Percentiles rank a stretch among this genome's conserved stretches.
Evolutionary conservation across 2,113 vertebrate genomes (phyloP).

Genomic region (Oenanthe oenanthe): DNA sequence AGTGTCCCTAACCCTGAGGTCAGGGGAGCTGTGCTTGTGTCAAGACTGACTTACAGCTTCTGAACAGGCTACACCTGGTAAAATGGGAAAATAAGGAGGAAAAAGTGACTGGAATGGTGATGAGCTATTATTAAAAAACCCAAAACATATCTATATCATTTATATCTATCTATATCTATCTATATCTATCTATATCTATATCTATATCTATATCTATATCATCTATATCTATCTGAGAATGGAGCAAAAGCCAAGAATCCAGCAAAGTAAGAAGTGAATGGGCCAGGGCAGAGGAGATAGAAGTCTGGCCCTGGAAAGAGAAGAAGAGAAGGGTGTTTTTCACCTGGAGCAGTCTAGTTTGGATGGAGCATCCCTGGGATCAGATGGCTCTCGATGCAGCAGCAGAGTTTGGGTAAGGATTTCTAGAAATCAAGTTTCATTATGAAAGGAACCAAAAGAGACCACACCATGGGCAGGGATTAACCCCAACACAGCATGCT

Average conservation of each 20-base stretch:
- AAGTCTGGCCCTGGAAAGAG: neutral
- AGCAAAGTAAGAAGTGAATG: neutral
- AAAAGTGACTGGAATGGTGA: neutral
- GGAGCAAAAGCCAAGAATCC: neutral
- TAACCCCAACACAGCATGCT: neutral
- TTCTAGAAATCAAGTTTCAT: neutral
- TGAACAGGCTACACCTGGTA: neutral
- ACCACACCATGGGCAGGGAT: neutral
- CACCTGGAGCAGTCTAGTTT: neutral
- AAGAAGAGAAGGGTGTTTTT: neutral
- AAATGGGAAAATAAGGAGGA: neutral
- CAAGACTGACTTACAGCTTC: neutral
- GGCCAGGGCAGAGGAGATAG: neutral
- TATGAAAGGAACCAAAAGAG: neutral
- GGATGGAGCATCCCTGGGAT: neutral
- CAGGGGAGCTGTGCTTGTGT: neutral
- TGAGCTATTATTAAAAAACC: neutral
- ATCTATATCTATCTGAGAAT: neutral
- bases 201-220: too few relatives aligned
- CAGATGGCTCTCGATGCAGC: neutral
- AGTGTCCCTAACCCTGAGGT: too few relatives aligned
- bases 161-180: too few relatives aligned
- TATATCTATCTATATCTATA: too few relatives aligned
- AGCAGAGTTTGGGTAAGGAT: accelerated
- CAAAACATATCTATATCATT: too few relatives aligned